Evolutionary conservation across 2,888 invertebrate species (phyloP), one percentile per base, ranked within the genome.

Genomic region (Sclerodermus sp.): DNA sequence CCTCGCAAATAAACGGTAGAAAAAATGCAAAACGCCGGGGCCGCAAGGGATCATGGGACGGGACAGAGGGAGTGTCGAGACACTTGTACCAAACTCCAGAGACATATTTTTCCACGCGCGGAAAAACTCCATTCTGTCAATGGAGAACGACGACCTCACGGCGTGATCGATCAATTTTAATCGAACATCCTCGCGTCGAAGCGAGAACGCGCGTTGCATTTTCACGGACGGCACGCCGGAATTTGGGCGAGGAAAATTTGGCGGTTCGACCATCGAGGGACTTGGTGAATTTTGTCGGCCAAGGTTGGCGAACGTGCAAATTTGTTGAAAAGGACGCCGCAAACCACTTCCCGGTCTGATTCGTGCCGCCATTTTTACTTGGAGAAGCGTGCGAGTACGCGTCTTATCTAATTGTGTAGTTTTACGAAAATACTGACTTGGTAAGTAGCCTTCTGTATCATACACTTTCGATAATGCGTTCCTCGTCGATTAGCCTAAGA

Each of bases 401-500:
- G 66, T 71, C 62, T 66, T 63, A 55, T 64, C 49, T 57, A 62
- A 62, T 65, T 62, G 57, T 59, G 60, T 64, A 53, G 58, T 65
- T 70, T 69, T 68, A 68, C 64, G 52, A 57, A 60, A 60, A 64
- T 59, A 69, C 58, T 64, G 71, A 72, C 66, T 70, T 66, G 73
- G 71, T 72, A 53, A 72, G 71, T 72, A 48, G 30, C 32, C 12
- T 37, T 43, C 29, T 42, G 44, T 16, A 34, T 8, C 10, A 8
- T 8, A n/a, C 12, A n/a, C 34, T 12, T 34, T 34, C 34, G 6
- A n/a, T n/a, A n/a, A n/a, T n/a, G n/a, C n/a, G n/a, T n/a, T n/a
- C n/a, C n/a, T n/a, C n/a, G n/a, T n/a, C n/a, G n/a, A n/a, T n/a
- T n/a, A n/a, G n/a, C n/a, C n/a, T n/a, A n/a, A n/a, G n/a, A n/a